These are phyloP conservation scores for Stenodera caucasica DNA, from an alignment of 2,888 invertebrate genomes.

Conservation along the genomic window DNA sequence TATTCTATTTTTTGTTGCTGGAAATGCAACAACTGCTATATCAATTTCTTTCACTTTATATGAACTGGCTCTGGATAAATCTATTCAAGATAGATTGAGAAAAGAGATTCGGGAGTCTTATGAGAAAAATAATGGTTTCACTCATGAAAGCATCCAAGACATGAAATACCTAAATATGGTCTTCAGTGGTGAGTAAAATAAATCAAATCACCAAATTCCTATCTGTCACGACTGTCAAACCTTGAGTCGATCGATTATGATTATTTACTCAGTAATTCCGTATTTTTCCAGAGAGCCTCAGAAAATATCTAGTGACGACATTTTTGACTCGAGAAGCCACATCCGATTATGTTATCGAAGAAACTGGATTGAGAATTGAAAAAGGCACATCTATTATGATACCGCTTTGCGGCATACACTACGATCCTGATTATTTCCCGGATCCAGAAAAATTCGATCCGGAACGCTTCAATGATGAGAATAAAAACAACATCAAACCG, in stretches of 20 bases:
- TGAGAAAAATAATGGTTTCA: conserved; percentile 52
- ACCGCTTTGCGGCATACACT: conserved; percentile 48
- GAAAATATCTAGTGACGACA: conserved; percentile 53
- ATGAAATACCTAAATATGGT: conserved; percentile 60
- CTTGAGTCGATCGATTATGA: too few species aligned
- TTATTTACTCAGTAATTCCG: too few species aligned
- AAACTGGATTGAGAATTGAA: conserved; percentile 50
- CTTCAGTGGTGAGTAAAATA: conserved; percentile 46
- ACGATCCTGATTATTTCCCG: conserved; percentile 52
- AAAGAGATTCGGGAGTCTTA: conserved; percentile 55
- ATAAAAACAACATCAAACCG: conserved; percentile 31
- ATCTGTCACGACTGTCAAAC: too few species aligned
- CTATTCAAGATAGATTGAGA: conserved; percentile 59
- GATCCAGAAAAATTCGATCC: conserved; percentile 56
- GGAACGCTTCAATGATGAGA: conserved; percentile 52
- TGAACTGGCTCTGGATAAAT: conserved; percentile 58
- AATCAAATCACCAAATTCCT: too few species aligned
- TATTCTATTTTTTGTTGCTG: conserved; percentile 62
- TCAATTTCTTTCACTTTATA: conserved; percentile 61
- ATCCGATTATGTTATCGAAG: conserved; percentile 48
- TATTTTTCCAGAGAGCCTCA: conserved; percentile 51
- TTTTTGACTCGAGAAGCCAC: conserved; percentile 44
- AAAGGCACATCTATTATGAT: conserved; percentile 53
- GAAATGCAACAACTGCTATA: conserved; percentile 64
- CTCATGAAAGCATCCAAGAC: conserved; percentile 59